Evolutionary conservation across 2,113 vertebrate species (phyloP).

Genomic region (Barnardius zonarius): DNA sequence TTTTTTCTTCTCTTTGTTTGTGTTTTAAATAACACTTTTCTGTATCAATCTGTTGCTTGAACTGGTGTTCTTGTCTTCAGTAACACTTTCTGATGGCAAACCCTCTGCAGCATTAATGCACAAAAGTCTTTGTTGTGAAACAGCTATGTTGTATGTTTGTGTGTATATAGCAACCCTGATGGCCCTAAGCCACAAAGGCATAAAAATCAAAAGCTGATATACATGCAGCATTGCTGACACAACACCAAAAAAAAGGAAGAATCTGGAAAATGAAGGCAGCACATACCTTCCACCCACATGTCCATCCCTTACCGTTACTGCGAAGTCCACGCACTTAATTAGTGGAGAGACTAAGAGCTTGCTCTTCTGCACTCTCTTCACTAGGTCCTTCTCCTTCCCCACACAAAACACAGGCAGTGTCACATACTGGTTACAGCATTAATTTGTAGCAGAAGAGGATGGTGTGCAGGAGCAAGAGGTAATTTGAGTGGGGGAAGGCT

Average conservation of each 20-base stretch:
- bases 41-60: not conserved
- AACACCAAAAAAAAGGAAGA: not conserved
- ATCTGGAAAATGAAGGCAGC: slow-evolving; percentile 9
- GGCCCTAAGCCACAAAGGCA: slow-evolving; percentile 18
- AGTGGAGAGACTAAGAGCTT: not conserved
- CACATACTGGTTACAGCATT: not conserved
- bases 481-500: not conserved
- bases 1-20: slow-evolving; percentile 1
- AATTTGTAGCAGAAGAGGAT: not conserved
- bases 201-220: slow-evolving; percentile 51
- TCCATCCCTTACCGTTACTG: not conserved
- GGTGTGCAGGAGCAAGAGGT: not conserved
- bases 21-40: slow-evolving; percentile 2
- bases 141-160: slow-evolving; percentile 18
- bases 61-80: not conserved
- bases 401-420: not conserved
- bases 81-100: not conserved
- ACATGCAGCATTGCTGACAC: slow-evolving; percentile 5
- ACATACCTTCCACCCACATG: slow-evolving; percentile 3
- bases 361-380: not conserved
- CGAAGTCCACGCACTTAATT: not conserved
- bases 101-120: not conserved
- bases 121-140: slow-evolving; percentile 34
- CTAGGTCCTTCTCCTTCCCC: not conserved
- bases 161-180: slow-evolving; percentile 54